These are phyloP conservation scores for Vannuccia rotundouncinata DNA, from an alignment of 2,888 invertebrate genomes.

Conservation along the genomic window DNA sequence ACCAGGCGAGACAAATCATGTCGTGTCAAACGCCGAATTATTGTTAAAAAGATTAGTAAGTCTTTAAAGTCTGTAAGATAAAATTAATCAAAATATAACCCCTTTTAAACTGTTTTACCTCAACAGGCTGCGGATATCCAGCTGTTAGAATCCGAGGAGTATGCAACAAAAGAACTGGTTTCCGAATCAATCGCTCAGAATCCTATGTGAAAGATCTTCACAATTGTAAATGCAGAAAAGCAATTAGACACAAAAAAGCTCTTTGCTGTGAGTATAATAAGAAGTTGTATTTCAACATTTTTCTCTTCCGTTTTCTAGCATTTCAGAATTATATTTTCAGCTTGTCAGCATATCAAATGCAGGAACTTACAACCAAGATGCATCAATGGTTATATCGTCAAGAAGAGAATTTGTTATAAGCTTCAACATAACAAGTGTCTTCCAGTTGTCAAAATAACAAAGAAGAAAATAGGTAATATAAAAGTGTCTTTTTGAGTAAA, in stretches of 20 bases:
- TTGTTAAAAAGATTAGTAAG: background rate
- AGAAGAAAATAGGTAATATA: slow-evolving; percentile 7
- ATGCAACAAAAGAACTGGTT: background rate
- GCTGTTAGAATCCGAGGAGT: background rate
- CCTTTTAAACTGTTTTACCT: background rate
- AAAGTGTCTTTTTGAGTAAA: background rate
- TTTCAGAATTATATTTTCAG: slow-evolving; percentile 12
- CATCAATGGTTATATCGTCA: slow-evolving; percentile 17
- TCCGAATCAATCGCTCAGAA: background rate
- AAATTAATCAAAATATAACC: background rate
- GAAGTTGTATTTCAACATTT: background rate
- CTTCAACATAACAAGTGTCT: slow-evolving; percentile 25
- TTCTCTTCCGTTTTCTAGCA: background rate
- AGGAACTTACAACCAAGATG: background rate
- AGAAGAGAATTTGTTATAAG: slow-evolving; percentile 29
- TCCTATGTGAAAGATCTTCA: background rate
- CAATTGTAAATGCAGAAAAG: slow-evolving; percentile 6
- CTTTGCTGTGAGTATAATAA: slow-evolving; percentile 21
- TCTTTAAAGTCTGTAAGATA: background rate
- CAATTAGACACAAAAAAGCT: background rate
- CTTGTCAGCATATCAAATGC: slow-evolving; percentile 30
- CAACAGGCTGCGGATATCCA: background rate
- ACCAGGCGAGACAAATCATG: background rate
- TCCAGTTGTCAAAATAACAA: background rate
- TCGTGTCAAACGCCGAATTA: background rate